Evolutionary conservation across 2,888 invertebrate species (phyloP).

Genomic region (Nomada fabriciana): DNA sequence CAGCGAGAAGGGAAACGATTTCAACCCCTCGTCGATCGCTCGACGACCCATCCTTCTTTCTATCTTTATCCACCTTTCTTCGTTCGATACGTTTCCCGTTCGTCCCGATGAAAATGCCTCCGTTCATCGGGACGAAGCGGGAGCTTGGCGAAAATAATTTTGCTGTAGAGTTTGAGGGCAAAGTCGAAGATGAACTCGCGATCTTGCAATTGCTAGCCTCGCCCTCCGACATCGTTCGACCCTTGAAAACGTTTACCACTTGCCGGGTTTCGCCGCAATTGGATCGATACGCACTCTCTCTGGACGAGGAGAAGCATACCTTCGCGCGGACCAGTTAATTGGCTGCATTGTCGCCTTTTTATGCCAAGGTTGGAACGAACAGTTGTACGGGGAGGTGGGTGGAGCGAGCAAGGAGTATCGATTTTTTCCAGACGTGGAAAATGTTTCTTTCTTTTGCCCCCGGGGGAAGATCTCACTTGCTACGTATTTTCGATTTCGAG

Average conservation of each 20-base stretch:
- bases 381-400: not conserved
- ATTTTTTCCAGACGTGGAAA: not conserved
- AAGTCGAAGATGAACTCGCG: conserved; percentile 22
- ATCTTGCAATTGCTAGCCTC: conserved; percentile 36
- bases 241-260: conserved; percentile 56
- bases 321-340: conserved; percentile 40
- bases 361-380: conserved; percentile 39
- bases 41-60: conserved; percentile 22
- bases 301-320: conserved; percentile 3
- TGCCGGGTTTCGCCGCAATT: conserved; percentile 50
- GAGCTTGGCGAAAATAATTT: too few relatives aligned
- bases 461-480: too few relatives aligned
- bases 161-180: too few relatives aligned
- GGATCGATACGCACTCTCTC: conserved; percentile 49
- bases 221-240: conserved; percentile 39
- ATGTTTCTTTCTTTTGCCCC: not conserved
- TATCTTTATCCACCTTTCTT: not conserved
- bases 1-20: conserved; percentile 44
- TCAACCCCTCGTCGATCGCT: conserved; percentile 37
- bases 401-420: not conserved
- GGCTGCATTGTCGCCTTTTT: conserved; percentile 29
- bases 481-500: too few relatives aligned
- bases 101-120: not conserved
- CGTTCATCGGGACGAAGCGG: not conserved
- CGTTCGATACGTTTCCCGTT: not conserved